Conservation (phyloP, 2,888 invertebrate genomes). For the Nymphalis polychloros region DNA sequence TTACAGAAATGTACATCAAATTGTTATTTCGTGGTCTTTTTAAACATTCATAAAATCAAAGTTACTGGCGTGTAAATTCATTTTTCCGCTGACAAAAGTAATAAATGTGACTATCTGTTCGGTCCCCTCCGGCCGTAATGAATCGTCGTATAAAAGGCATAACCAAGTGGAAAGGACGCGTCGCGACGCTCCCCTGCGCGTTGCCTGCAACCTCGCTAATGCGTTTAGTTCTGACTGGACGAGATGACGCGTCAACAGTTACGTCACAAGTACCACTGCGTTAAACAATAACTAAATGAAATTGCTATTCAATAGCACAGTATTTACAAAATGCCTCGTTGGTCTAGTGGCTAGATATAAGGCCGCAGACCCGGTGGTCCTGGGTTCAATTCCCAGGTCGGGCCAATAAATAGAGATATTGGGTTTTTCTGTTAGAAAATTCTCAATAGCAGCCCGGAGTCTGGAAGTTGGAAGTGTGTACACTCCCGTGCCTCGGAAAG, state of each 20-base stretch:
- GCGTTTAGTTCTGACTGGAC: conserved; percentile 63
- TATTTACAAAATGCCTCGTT: too few relatives aligned
- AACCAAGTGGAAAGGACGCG: conserved; percentile 77
- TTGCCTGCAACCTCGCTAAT: conserved; percentile 49
- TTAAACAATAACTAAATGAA: not conserved
- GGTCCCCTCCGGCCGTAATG: conserved; percentile 70
- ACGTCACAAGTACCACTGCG: not conserved
- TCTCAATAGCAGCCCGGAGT: too few relatives aligned
- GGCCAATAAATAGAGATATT: too few relatives aligned
- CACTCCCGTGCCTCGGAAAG: too few relatives aligned
- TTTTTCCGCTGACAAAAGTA: conserved; percentile 81
- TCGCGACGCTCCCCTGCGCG: conserved; percentile 41
- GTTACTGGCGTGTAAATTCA: conserved; percentile 68
- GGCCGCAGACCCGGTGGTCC: too few relatives aligned
- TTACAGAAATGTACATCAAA: conserved; percentile 24
- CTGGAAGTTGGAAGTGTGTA: too few relatives aligned
- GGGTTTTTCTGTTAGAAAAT: too few relatives aligned
- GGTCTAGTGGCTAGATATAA: too few relatives aligned
- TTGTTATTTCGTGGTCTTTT: conserved; percentile 19
- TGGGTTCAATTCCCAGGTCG: too few relatives aligned
- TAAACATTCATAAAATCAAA: conserved; percentile 46
- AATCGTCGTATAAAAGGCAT: conserved; percentile 80
- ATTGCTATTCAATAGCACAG: not conserved
- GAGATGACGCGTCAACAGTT: conserved; percentile 56
- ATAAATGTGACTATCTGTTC: conserved; percentile 79